Base-by-base conservation (phyloP, 2,888 invertebrate species). In the Atethmia centrago region DNA sequence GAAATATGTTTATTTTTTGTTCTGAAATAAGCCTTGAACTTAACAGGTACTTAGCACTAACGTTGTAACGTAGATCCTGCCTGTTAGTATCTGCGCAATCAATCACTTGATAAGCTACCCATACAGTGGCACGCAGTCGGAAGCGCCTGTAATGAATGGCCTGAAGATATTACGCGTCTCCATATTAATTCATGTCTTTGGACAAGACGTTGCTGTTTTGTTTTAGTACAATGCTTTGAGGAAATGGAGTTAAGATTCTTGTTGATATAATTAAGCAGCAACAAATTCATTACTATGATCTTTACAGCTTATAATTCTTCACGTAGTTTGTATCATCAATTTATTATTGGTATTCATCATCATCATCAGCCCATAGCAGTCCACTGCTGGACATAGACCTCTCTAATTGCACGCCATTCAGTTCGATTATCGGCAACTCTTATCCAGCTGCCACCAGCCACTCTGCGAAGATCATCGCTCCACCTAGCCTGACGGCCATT, bases 31-130 rank as follows among this genome's bases (percentile, higher is more conserved):
- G 40, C 74, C 64, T 72, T 77, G 76, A 78, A 87, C 71, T 75
- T 85, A 69, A 66, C 69, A 63, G 16, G 25, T 76, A 56, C 81
- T 70, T 67, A 80, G 61, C 61, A 65, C 73, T 75, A 56, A 74
- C 62, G 71, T 64, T 70, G 63, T 70, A 49, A 61, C 80, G 40
- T 83, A 83, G 84, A 80, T 83, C 79, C 75, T 72, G 71, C 76
- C 53, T 78, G n/a, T 81, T 76, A 83, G 81, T 86, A 86, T 87
- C 88, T 62, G 63, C 36, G 80, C 87, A 86, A 87, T 86, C 86
- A 87, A 86, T 86, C 86, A 86, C 84, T 79, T 75, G 86, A 86
- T 86, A 87, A 86, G 88, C 88, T 80, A 80, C 84, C 87, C 78
- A 85, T 80, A 86, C 76, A 83, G 61, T 68, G 76, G 77, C 79